phyloP scores from a whole-genome alignment of 2,797 vertebrate genomes.

The Poeciliopsis paucimaculata region DNA sequence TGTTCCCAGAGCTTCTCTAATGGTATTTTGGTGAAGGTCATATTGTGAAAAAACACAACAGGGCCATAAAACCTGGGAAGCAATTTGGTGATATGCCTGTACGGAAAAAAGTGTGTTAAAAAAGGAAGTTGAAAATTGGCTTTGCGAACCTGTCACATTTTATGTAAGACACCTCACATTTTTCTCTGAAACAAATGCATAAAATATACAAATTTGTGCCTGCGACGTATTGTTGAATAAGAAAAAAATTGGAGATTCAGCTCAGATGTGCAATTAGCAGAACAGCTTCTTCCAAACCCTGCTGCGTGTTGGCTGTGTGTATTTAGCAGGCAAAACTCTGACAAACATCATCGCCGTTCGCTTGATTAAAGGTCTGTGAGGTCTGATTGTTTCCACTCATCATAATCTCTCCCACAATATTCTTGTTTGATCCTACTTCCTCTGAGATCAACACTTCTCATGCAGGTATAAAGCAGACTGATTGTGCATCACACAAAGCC shows the following conservation, averaged over 20 bases:
- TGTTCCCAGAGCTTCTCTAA: neutral
- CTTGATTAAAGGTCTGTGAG: slow-evolving; percentile 10
- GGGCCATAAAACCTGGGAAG: neutral
- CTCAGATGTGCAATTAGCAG: slow-evolving; percentile 1
- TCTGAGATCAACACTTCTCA: slow-evolving; percentile 38
- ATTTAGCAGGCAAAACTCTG: neutral
- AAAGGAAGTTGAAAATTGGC: neutral
- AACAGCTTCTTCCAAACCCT: slow-evolving; percentile 20
- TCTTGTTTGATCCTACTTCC: neutral
- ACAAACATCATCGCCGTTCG: neutral
- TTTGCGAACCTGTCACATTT: neutral
- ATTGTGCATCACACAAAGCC: slow-evolving; percentile 13
- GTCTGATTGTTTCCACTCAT: neutral
- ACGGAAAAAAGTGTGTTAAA: neutral
- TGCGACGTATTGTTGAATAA: slow-evolving; percentile 1
- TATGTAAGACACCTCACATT: neutral
- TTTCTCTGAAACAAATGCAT: slow-evolving; percentile 1
- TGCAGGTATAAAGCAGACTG: slow-evolving; percentile 51
- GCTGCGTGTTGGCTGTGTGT: neutral
- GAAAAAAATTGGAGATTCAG: slow-evolving; percentile 1
- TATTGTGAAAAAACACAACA: too few species aligned
- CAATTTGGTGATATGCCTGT: neutral
- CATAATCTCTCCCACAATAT: neutral
- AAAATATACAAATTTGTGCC: neutral
- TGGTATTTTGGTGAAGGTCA: neutral